Base-by-base conservation (phyloP, 2,797 vertebrate genomes). In the Eupleurogrammus muticus region DNA sequence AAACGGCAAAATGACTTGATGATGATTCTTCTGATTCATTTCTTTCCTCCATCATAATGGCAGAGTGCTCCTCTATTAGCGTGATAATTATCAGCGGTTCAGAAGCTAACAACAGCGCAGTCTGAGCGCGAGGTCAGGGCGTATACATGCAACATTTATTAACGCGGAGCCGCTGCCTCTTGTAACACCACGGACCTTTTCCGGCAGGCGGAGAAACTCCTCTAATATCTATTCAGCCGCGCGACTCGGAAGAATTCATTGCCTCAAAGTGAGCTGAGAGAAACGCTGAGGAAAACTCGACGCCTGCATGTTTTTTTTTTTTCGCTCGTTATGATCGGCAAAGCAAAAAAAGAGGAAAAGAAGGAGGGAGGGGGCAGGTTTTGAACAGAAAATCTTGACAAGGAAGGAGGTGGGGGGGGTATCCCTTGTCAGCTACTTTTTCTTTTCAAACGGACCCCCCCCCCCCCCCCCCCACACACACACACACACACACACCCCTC, bases 391-490 rank as follows among this genome's bases (percentile, higher is more conserved):
- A 70, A 77, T 83, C 60, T 79, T 70, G 53, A 62, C 6, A 28
- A 6, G 28, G 28, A n/a, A n/a, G n/a, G 42, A 14, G 64, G 35
- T 38, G 48, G 40, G 28, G 72, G 63, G 72, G 79, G 40, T 82
- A 71, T 92, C 82, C 85, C 87, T 87, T 87, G 87, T 91, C 90
- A 92, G 89, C 89, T 80, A 79, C 81, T 91, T 92, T 89, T 86
- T 84, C 52, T 75, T 90, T 89, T 89, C 77, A 79, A 83, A 91
- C 79, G 66, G 77, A 71, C 75, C 70, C 60, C 66, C 28, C 11
- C 77, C 47, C 68, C 54, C 68, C 35, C 74, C 34, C 59, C 77
- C 59, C 28, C n/a, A n/a, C n/a, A n/a, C n/a, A n/a, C n/a, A n/a
- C 77, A 79, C 82, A 91, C 79, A 65, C 75, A 70, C 75, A 68